Conservation (phyloP, 37 sponge, comb jelly and placozoan genomes). For the Halichondria panicea region DNA sequence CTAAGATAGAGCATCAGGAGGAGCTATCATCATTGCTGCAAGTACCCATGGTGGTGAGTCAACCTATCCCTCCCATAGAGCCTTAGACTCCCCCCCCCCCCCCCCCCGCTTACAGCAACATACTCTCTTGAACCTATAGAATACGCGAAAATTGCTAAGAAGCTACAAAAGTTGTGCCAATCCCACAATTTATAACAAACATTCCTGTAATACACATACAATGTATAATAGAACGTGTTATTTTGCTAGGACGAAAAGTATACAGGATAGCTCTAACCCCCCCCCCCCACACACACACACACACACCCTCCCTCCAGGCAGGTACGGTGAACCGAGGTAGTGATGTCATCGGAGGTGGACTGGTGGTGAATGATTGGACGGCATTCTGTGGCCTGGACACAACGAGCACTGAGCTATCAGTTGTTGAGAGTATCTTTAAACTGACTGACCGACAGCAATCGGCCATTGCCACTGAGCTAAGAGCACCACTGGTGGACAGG, state of each 20-base stretch:
- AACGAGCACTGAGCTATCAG: slow-evolving; percentile 95
- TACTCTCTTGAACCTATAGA: not conserved
- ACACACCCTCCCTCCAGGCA: slow-evolving; percentile 48
- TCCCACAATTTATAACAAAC: not conserved
- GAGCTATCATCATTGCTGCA: slow-evolving; percentile 99
- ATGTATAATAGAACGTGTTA: not conserved
- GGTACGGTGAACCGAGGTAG: slow-evolving; percentile 99
- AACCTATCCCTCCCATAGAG: not conserved
- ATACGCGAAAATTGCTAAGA: not conserved
- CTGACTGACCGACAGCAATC: slow-evolving; percentile 72
- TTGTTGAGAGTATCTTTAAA: slow-evolving; percentile 97
- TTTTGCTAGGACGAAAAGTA: not conserved
- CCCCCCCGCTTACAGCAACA: not conserved
- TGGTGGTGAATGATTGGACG: slow-evolving; percentile 98
- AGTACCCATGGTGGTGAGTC: slow-evolving; percentile 92
- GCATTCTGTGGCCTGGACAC: slow-evolving; percentile 98
- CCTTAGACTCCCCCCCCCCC: not conserved
- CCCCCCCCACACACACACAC: slow-evolving; percentile 1
- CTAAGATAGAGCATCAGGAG: slow-evolving; percentile 91
- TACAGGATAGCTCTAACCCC: not conserved
- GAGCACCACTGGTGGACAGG: slow-evolving; percentile 86
- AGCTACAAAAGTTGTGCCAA: not conserved
- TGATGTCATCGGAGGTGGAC: slow-evolving; percentile 93
- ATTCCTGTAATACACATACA: not conserved
- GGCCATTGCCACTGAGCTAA: slow-evolving; percentile 70